Evolutionary conservation across 2,797 vertebrate genomes (phyloP).

Genomic region (Malacoraja senta): DNA sequence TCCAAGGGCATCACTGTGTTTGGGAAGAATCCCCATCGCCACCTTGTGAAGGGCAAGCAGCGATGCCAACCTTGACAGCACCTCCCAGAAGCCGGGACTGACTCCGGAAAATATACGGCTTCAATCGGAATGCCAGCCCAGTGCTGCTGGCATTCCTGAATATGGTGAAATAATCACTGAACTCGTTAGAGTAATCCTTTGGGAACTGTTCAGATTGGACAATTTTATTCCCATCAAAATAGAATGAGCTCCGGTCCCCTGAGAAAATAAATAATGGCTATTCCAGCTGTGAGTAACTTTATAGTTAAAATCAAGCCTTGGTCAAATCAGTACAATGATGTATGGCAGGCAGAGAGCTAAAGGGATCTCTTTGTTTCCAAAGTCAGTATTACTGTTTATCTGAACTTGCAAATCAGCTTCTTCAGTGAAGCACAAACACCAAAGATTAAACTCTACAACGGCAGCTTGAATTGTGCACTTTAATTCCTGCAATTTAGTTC

Average conservation of each 20-base stretch:
- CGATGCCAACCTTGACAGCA: background rate
- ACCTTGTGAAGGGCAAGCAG: background rate
- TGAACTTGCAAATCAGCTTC: background rate
- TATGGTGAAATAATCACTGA: slow-evolving; percentile 20
- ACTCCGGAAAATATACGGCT: background rate
- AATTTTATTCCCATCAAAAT: slow-evolving; percentile 33
- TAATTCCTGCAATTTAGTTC: background rate
- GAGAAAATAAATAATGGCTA: slow-evolving; percentile 15
- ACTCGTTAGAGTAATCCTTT: slow-evolving; percentile 22
- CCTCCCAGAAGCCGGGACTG: background rate
- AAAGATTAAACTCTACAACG: background rate
- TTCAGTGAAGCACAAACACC: background rate
- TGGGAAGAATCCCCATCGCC: background rate
- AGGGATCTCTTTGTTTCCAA: slow-evolving; percentile 11
- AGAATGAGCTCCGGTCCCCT: slow-evolving; percentile 25
- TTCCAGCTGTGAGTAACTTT: slow-evolving; percentile 31
- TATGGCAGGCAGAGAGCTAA: background rate
- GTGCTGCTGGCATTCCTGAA: background rate
- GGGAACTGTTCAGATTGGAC: background rate
- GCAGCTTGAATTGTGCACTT: background rate
- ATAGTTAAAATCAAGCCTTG: background rate
- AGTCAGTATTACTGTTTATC: background rate
- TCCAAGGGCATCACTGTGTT: too few relatives aligned
- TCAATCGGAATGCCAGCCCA: background rate
- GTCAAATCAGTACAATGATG: background rate